Base-by-base conservation (phyloP, 2,113 vertebrate species). In the Pelodiscus sinensis region DNA sequence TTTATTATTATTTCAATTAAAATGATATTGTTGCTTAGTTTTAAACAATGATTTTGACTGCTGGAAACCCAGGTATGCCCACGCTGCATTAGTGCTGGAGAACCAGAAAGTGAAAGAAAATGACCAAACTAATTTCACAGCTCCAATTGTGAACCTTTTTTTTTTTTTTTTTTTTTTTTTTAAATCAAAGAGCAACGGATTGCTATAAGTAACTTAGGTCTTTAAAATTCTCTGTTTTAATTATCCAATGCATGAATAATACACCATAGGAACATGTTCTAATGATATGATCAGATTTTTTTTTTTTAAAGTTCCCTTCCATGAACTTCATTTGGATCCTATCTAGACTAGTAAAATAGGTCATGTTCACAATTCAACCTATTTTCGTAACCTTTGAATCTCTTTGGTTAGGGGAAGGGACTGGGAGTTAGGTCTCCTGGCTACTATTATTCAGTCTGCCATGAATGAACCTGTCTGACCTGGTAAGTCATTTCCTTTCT, bases 201-300 rank as follows among this genome's bases (percentile, higher is more conserved):
- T 71, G 81, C 54, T 91, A 93, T 88, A 82, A 93, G 92, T 95
- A 95, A 96, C 96, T 96, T 92, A 95, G 92, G 92, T 92, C 93
- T 81, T 86, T 87, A 89, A 95, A 93, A 80, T 88, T 90, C 94
- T 96, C 88, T 91, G 91, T n/a, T 83, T 91, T 14, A 1, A 96
- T 96, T 95, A 96, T 97, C 92, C 93, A 94, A 93, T 96, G 92
- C 94, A 92, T 90, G 96, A 94, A 94, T 94, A 94, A 95, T 91
- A 90, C 60, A 56, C 90, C 80, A 86, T 83, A 96, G 93, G 84
- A 96, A 97, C 96, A 96, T 94, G 92, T 95, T 97, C 90, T 95
- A 96, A 95, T 44, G 44, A 44, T 44, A 44, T 82, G 94, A 65
- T 90, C 93, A 96, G 96, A 96, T 95, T 95, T 82, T 96, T 85